phyloP scores from a whole-genome alignment of 2,113 vertebrate genomes.

The Ovibos moschatus region DNA sequence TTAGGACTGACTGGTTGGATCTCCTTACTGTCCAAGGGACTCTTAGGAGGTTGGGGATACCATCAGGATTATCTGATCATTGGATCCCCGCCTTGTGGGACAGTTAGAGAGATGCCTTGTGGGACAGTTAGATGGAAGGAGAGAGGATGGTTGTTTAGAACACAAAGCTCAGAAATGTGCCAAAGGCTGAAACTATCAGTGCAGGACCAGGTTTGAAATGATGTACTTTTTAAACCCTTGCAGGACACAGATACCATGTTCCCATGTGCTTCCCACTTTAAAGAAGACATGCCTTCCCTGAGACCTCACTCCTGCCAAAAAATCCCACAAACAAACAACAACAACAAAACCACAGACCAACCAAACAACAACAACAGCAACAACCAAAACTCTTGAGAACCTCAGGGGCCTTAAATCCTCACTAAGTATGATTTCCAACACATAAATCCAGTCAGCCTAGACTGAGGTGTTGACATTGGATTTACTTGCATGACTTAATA shows the following conservation, averaged over 20 bases:
- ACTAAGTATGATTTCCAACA: neutral
- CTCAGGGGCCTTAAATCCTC: neutral
- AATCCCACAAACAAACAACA: neutral
- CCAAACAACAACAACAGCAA: neutral
- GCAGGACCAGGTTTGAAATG: neutral
- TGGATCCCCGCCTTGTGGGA: neutral
- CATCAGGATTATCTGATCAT: neutral
- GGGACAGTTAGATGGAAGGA: neutral
- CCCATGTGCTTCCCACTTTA: neutral
- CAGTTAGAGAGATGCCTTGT: neutral
- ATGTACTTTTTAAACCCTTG: neutral
- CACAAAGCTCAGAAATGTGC: neutral
- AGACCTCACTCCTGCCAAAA: neutral
- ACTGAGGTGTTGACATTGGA: neutral
- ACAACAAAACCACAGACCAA: neutral
- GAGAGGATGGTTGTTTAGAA: neutral
- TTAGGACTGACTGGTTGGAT: neutral
- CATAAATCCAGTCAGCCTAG: neutral
- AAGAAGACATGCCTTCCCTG: neutral
- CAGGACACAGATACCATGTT: neutral
- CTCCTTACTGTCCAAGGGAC: neutral
- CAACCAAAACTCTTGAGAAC: neutral
- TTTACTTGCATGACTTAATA: conserved; percentile 31
- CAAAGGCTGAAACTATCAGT: neutral
- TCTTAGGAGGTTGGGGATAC: neutral